Conservation (phyloP, 2,797 vertebrate genomes). For the Erithacus rubecula region DNA sequence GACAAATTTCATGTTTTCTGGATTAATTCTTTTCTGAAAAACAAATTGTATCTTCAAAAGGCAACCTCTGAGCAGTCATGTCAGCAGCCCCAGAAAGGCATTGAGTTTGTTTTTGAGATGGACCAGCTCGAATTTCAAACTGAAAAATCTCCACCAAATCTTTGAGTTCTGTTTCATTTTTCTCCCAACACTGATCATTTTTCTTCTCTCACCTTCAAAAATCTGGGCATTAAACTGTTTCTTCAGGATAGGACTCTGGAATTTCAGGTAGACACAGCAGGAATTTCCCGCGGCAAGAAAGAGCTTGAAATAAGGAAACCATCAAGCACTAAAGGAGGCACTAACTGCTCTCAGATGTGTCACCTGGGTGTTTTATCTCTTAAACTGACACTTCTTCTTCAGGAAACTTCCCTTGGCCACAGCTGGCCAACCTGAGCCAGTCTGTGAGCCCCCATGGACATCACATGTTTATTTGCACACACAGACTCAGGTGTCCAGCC, state of each 20-base stretch:
- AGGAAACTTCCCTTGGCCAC: neutral
- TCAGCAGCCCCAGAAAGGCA: neutral
- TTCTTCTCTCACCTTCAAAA: neutral
- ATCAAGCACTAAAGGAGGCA: neutral
- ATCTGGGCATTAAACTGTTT: neutral
- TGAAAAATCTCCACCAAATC: neutral
- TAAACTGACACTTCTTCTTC: neutral
- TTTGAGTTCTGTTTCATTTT: neutral
- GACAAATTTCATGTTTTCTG: neutral
- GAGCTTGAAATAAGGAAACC: neutral
- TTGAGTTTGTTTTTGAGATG: neutral
- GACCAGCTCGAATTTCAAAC: neutral
- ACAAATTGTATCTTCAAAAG: neutral
- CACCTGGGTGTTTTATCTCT: neutral
- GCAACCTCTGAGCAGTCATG: neutral
- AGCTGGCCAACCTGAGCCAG: neutral
- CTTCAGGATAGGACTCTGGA: neutral
- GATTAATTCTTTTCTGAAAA: neutral
- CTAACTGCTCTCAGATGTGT: neutral
- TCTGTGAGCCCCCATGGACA: neutral
- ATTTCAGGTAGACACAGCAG: neutral
- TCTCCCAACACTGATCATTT: rapidly evolving
- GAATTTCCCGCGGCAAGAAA: neutral
- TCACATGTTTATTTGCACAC: rapidly evolving
- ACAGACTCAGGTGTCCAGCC: rapidly evolving